Conservation (phyloP, 1,140 invertebrate genomes). For the Neodiprion virginianus region DNA sequence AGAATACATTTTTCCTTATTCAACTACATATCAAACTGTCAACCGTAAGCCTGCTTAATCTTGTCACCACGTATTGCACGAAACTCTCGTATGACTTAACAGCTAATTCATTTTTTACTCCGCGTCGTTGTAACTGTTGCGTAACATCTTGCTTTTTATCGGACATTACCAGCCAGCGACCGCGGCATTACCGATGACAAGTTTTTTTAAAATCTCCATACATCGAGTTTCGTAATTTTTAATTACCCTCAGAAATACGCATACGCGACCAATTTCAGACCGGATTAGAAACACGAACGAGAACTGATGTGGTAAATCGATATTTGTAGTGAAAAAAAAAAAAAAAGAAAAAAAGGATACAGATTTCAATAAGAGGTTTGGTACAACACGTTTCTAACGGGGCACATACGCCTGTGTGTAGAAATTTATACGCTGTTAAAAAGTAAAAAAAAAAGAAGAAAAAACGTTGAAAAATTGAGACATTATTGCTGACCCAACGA, state of each 20-base stretch:
- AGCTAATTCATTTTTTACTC: not conserved
- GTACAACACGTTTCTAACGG: no score
- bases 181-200: not conserved
- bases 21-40: no score
- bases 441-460: no score
- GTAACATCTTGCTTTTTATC: not conserved
- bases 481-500: no score
- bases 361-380: not conserved
- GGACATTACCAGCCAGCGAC: not conserved
- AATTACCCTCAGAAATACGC: not conserved
- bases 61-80: not conserved
- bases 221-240: slow-evolving; percentile 2
- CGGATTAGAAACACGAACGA: no score
- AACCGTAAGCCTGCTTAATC: no score
- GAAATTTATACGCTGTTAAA: no score
- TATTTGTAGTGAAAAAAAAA: not conserved
- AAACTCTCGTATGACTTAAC: not conserved
- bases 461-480: no score
- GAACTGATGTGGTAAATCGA: not conserved
- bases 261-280: no score
- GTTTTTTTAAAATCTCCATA: not conserved
- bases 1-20: no score
- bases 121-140: not conserved
- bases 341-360: not conserved
- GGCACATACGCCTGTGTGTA: no score